Evolutionary conservation across 1,140 invertebrate genomes (phyloP), one percentile per base, ranked within the genome.

Genomic region (Heliothis subflexa): DNA sequence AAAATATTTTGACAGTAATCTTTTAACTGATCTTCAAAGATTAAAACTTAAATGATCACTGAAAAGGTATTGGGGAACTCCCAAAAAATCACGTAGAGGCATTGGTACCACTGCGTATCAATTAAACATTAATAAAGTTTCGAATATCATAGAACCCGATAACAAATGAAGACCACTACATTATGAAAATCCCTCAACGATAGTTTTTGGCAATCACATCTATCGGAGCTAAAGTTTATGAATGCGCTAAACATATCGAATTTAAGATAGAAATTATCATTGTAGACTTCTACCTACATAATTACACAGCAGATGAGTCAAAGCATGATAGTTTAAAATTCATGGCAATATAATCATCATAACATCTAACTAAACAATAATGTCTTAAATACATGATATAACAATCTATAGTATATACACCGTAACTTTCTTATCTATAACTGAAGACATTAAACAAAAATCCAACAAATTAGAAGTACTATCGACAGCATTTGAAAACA

Each of bases 351-450:
- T 49, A 55, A n/a, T 55, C 66, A 64, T 14, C 13, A 3, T 64
- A 64, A 16, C 14, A 47, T 52, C 25, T 40, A 16, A 45, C 10
- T 71, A 71, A 71, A 71, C 50, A 71, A 54, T 33, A 28, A 71
- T 71, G 18, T 28, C 68, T 71, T 71, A 71, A 55, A 71, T 71
- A 71, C 50, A 40, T 40, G 68, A 40, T 55, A 13, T 71, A 71
- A 71, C 50, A 71, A 71, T 55, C 68, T 71, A 55, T 71, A 54
- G 21, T 71, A 71, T 71, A 55, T 71, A 71, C 68, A 71, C 68
- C 68, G 28, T 71, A 71, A 71, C 68, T 40, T 40, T 49, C 4
- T 50, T 54, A 54, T 54, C 28, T 2, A 52, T 33, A 70, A 70
- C 47, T 28, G 66, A 28, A 54, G 25, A 54, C 14, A 3, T 21